Conservation (phyloP, 2,113 vertebrate genomes). For the Probosciger aterrimus region DNA sequence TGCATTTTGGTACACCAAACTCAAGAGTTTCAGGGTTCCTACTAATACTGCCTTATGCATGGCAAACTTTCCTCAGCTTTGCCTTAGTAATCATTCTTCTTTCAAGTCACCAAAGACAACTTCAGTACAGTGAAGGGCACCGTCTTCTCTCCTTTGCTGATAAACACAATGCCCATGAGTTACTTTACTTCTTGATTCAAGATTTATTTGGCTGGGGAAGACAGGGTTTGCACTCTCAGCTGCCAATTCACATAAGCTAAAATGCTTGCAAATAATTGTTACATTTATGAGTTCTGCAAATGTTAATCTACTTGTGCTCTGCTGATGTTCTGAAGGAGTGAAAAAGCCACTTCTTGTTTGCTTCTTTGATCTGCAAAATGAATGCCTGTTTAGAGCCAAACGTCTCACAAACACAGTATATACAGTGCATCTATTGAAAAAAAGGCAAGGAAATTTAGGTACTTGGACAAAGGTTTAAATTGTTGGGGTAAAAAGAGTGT, state of each 20-base stretch:
- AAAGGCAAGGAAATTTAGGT: background rate
- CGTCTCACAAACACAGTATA: background rate
- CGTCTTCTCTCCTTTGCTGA: accelerated
- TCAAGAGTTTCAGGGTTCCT: background rate
- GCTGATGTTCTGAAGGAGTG: background rate
- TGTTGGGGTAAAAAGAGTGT: background rate
- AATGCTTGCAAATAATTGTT: background rate
- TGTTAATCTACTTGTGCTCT: background rate
- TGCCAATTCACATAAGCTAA: background rate
- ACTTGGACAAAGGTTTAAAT: background rate
- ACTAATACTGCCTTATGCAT: accelerated
- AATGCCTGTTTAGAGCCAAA: background rate
- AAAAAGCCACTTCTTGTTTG: background rate
- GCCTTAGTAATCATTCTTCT: background rate
- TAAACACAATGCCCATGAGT: background rate
- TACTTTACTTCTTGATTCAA: background rate
- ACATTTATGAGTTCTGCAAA: background rate
- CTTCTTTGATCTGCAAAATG: background rate
- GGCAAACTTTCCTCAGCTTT: background rate
- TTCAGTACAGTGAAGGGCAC: background rate
- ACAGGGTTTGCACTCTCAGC: background rate
- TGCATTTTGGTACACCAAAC: background rate
- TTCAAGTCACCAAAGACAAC: background rate
- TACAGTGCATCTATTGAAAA: background rate
- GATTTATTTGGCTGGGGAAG: background rate